phyloP scores from a whole-genome alignment of 2,113 vertebrate genomes.

The Megaceryle torquata region DNA sequence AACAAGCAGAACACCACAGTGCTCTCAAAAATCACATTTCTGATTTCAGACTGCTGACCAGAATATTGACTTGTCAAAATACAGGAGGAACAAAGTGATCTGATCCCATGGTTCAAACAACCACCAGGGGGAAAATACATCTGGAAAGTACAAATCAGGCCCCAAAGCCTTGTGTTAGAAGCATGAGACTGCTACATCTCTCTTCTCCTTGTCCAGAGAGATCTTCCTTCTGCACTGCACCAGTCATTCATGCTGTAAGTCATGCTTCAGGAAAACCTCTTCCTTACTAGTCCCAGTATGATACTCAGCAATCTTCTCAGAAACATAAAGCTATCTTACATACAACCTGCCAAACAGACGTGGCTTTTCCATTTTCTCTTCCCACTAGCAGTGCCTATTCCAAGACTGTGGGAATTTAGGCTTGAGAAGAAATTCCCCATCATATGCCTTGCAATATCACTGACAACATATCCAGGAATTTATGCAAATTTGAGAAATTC shows the following conservation, averaged over 20 bases:
- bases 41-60: background rate
- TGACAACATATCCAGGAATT: background rate
- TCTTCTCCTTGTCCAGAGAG: background rate
- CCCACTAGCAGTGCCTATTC: background rate
- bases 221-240: background rate
- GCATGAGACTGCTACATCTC: background rate
- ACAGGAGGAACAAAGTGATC: background rate
- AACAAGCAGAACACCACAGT: background rate
- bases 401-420: background rate
- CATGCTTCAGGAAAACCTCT: background rate
- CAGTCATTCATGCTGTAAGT: background rate
- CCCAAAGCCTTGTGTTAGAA: background rate
- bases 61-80: background rate
- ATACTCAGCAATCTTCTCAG: background rate
- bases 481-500: conserved; percentile 4
- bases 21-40: background rate
- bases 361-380: background rate
- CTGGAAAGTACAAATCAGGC: background rate
- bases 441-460: background rate
- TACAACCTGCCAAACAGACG: background rate
- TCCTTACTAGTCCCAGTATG: background rate
- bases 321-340: background rate
- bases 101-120: background rate
- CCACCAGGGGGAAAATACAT: background rate
- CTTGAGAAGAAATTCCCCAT: conserved; percentile 19